These are phyloP conservation scores for Borostomias antarcticus DNA, from an alignment of 2,797 vertebrate species.

Conservation along the genomic window DNA sequence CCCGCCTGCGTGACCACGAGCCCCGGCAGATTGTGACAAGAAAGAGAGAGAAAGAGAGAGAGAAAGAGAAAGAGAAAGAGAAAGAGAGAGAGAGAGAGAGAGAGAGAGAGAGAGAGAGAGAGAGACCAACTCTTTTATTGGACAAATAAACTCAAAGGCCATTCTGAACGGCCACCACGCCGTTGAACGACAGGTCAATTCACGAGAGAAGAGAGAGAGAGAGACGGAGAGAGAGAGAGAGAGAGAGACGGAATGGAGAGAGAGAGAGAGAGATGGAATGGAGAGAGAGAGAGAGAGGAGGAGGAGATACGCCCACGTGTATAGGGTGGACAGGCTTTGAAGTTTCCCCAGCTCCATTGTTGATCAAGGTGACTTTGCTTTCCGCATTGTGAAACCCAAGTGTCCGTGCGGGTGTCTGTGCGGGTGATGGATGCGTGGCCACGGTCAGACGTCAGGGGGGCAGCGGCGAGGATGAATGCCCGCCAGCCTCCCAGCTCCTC, in stretches of 20 bases:
- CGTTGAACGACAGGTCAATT: no score
- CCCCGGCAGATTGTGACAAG: no score
- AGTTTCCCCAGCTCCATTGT: constrained; percentile 51
- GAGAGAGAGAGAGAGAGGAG: constrained; percentile 5
- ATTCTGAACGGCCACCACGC: no score
- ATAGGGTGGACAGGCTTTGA: constrained; percentile 50
- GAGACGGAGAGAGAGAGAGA: background rate
- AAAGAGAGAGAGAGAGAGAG: constrained; percentile 3
- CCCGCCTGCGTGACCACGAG: no score
- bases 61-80: background rate
- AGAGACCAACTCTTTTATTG: no score
- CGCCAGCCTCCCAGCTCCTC: constrained; percentile 31
- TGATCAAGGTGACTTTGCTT: constrained; percentile 67
- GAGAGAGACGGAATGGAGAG: background rate
- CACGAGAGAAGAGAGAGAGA: background rate
- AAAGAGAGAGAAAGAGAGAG: constrained; percentile 47
- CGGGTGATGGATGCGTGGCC: constrained; percentile 54
- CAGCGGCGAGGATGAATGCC: constrained; percentile 46
- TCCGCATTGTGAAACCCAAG: constrained; percentile 48
- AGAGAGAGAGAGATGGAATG: no score
- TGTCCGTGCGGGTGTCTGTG: constrained; percentile 39
- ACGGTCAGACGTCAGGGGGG: constrained; percentile 33
- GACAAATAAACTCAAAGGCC: no score
- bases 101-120: background rate
- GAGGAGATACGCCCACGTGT: no score